Evolutionary conservation across 1,140 invertebrate genomes (phyloP).

Genomic region (Asbolus verrucosus): DNA sequence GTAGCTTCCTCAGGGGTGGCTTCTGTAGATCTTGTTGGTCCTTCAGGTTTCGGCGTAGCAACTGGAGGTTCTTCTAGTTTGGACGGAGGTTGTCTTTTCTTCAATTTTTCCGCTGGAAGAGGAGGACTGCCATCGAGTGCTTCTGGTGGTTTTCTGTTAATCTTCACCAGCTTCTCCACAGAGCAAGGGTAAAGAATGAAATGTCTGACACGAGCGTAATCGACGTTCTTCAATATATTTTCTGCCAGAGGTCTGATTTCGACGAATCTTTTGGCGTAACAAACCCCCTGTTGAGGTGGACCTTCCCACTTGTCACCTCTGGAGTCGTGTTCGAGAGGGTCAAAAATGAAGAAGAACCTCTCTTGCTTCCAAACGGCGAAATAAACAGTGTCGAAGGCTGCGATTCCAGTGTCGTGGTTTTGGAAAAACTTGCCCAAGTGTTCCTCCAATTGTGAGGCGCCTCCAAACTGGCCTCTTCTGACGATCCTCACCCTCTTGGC

Average conservation of each 20-base stretch:
- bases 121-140: slow-evolving; percentile 41
- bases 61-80: too few relatives aligned
- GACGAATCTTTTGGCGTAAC: slow-evolving; percentile 49
- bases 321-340: slow-evolving; percentile 59
- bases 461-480: too few relatives aligned
- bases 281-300: slow-evolving; percentile 49
- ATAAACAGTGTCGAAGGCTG: neutral
- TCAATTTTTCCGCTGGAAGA: neutral
- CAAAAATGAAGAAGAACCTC: slow-evolving; percentile 57
- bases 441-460: too few relatives aligned
- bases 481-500: too few relatives aligned
- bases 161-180: slow-evolving; percentile 51
- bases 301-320: slow-evolving; percentile 52
- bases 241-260: slow-evolving; percentile 44
- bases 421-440: neutral
- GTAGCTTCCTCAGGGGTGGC: neutral
- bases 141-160: slow-evolving; percentile 54
- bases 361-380: slow-evolving; percentile 51
- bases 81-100: neutral
- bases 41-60: neutral
- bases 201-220: slow-evolving; percentile 24
- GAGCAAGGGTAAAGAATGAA: slow-evolving; percentile 52
- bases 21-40: slow-evolving; percentile 1
- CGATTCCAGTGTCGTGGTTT: too few relatives aligned
- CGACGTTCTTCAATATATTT: slow-evolving; percentile 39